phyloP scores from a whole-genome alignment of 2,113 vertebrate genomes.

The Cardinalis cardinalis region DNA sequence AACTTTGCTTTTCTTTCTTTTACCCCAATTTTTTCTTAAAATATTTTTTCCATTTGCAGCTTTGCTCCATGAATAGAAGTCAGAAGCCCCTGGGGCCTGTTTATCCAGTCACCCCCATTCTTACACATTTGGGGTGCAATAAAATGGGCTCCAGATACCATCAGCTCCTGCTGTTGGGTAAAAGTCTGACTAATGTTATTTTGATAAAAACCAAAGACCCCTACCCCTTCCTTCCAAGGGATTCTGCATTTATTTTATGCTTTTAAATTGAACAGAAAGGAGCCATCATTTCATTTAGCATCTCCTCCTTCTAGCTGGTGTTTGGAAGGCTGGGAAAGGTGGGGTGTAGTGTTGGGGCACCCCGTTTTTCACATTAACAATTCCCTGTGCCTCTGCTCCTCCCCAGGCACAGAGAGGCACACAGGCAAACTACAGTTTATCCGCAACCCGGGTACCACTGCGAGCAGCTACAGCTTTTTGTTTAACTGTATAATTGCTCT shows the following conservation, averaged over 20 bases:
- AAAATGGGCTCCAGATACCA: not conserved
- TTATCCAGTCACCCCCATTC: not conserved
- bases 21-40: not conserved
- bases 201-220: not conserved
- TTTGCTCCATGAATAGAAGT: not conserved
- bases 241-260: not conserved
- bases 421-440: constrained; percentile 32
- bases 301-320: not conserved
- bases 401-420: not conserved
- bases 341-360: not conserved
- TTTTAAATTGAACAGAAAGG: not conserved
- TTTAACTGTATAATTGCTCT: constrained; percentile 63
- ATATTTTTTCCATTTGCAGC: not conserved
- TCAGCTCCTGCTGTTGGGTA: not conserved
- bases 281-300: not conserved
- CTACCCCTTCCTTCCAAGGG: too few species aligned
- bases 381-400: not conserved
- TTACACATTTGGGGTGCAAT: not conserved
- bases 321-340: not conserved
- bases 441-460: constrained; percentile 51
- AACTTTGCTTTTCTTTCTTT: not conserved
- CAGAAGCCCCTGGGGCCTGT: not conserved
- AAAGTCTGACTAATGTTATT: not conserved
- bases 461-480: constrained; percentile 61
- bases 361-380: not conserved